Base-by-base conservation (phyloP, 2,888 invertebrate genomes). In the Agapetus fuscipes region DNA sequence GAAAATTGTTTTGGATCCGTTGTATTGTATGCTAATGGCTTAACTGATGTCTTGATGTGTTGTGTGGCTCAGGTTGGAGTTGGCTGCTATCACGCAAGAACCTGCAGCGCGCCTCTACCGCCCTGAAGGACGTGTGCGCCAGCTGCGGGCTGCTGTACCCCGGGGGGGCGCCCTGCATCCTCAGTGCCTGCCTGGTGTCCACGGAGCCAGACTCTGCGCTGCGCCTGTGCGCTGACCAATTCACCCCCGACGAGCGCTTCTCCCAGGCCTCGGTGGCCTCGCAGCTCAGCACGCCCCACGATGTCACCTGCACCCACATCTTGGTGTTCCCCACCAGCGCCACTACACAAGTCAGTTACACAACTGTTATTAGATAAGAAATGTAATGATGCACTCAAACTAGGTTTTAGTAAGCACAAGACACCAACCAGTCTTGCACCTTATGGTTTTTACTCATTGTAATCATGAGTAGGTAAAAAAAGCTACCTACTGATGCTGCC, bases 271-370 rank as follows among this genome's bases (percentile, higher is more conserved):
- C 86, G 43, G 86, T 88, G 56, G 88, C 89, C 62, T 86, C 86
- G 56, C 85, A 87, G 50, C 72, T 97, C 54, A 88, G 89, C 52
- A 97, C 97, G 43, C 97, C 97, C 4, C 80, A 93, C 49, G 97
- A 98, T 66, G 90, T 94, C 48, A 88, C 93, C 40, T 90, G 90
- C 60, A 97, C 97, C 43, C 98, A 98, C 61, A 97, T 98, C 51
- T 78, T 98, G 52, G 97, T 97, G 51, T 97, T 98, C 68, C 97
- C 97, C 34, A 97, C 95, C 27, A 95, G 90, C 44, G 93, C 94
- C 29, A 89, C 89, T 40, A 89, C 93, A 42, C 89, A 89, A 78
- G 85, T 85, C 58, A 53, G 54, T 24, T 24, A 7, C 27, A 24
- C 17, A 17, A 17, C 15, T n/a, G n/a, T n/a, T n/a, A n/a, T n/a